A percentile compares a stretch with the other conserved stretches of the same genome.
These are phyloP conservation scores for Villa cingulata DNA, from an alignment of 2,888 invertebrate species.

Conservation along the genomic window DNA sequence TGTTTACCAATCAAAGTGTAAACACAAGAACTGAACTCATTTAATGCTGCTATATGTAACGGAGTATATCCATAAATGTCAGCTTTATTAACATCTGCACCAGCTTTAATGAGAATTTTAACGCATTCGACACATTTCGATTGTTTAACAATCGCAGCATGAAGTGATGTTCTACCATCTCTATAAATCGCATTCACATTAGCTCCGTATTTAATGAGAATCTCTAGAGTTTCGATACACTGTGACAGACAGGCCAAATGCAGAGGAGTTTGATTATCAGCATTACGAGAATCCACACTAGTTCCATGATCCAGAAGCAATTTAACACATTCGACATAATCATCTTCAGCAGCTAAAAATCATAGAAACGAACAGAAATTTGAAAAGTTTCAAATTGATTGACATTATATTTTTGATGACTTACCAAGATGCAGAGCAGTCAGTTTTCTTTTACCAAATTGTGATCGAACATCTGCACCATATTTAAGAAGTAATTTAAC, in stretches of 20 bases:
- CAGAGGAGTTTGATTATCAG: constrained; percentile 65
- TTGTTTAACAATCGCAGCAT: constrained; percentile 67
- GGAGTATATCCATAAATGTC: constrained; percentile 77
- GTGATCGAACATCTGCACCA: constrained; percentile 68
- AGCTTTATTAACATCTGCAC: constrained; percentile 59
- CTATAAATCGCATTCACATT: constrained; percentile 52
- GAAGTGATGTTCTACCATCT: constrained; percentile 65
- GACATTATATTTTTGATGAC: too few relatives aligned
- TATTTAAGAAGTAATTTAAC: constrained; percentile 58
- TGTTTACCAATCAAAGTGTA: constrained; percentile 48
- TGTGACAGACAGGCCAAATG: constrained; percentile 74
- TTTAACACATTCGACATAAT: constrained; percentile 61
- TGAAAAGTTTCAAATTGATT: neutral
- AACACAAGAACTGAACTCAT: constrained; percentile 66
- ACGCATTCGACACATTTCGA: constrained; percentile 54
- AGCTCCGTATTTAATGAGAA: constrained; percentile 51
- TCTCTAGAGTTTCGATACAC: constrained; percentile 60
- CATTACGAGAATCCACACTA: constrained; percentile 58
- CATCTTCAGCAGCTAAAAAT: constrained; percentile 62
- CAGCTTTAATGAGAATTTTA: constrained; percentile 46
- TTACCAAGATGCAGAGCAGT: constrained; percentile 64
- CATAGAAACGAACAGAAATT: neutral
- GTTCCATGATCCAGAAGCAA: constrained; percentile 62
- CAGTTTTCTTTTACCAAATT: constrained; percentile 52
- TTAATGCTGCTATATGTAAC: constrained; percentile 67